Evolutionary conservation across 1,140 invertebrate genomes (phyloP), one percentile per base, ranked within the genome.

Genomic region (Drosophila leontia): DNA sequence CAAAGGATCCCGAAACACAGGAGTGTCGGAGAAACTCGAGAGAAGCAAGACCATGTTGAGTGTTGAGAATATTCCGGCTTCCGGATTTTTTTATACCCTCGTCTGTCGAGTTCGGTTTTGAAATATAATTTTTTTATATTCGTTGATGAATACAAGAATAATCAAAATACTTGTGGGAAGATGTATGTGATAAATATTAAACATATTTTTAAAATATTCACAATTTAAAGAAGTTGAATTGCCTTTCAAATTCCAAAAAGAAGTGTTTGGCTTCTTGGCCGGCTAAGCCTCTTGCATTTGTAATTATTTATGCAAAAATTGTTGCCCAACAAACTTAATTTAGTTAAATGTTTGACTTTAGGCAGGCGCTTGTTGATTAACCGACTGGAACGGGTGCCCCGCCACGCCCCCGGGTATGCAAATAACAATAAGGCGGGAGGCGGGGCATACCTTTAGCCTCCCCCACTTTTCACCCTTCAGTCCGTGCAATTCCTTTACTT

Each of bases 291-390:
- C 26, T 70, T 47, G 64, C 44, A 72, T 63, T 59, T 69, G 74
- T 90, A 88, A 88, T 88, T 88, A 88, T 83, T 88, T 88, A 88
- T 90, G 85, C 85, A 85, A 90, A 88, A 88, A 90, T 90, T 78
- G 69, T 71, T 90, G 67, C 67, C 55, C 75, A 88, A 81, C 85
- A 88, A 90, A 76, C 85, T 88, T 90, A 88, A 90, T 90, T 88
- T 83, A 82, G 85, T 88, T 88, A 85, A 88, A 90, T 88, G 85
- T 88, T 88, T 88, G 78, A 85, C 78, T 88, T 87, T 78, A 42
- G 81, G 70, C 75, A 81, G 79, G 84, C 80, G 69, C 74, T 61
- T 69, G 84, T 87, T 87, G 84, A 87, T 87, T 87, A 87, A 79
- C 61, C 55, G 67, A 19, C 53, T 68, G 65, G 55, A 58, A 58